Evolutionary conservation across 2,888 invertebrate species (phyloP).

Genomic region (Microchrysa polita): DNA sequence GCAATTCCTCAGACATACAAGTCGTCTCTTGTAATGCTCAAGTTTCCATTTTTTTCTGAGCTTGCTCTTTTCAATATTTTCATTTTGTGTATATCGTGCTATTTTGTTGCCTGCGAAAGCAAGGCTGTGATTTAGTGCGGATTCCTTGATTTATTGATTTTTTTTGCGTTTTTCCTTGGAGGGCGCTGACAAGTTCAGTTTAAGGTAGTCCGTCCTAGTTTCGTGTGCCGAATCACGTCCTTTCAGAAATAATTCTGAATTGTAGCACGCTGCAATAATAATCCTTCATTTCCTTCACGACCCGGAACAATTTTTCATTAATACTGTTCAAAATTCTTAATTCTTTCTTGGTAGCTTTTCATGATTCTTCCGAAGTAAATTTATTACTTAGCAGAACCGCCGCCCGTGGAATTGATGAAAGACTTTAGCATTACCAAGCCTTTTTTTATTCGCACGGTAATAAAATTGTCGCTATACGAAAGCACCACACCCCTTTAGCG

Average conservation of each 20-base stretch:
- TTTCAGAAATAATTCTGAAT: neutral
- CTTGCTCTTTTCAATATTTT: constrained; percentile 25
- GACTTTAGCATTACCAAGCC: neutral
- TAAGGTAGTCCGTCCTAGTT: no score
- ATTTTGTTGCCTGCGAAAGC: constrained; percentile 10
- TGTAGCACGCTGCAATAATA: neutral
- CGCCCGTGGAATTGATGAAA: neutral
- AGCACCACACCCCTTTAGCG: constrained; percentile 17
- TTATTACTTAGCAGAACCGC: neutral
- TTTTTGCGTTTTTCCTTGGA: neutral
- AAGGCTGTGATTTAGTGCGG: constrained; percentile 13
- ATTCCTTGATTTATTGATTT: constrained; percentile 37
- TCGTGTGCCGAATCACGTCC: neutral
- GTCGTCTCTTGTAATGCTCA: constrained; percentile 16
- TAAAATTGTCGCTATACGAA: constrained; percentile 6
- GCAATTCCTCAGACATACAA: constrained; percentile 39
- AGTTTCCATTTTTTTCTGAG: constrained; percentile 30
- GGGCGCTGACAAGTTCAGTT: neutral
- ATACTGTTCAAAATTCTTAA: neutral
- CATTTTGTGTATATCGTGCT: neutral
- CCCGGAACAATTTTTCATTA: neutral
- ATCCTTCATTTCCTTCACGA: neutral
- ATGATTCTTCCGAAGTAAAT: neutral
- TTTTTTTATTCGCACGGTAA: constrained; percentile 10
- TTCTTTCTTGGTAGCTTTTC: no score